Conservation (phyloP, 37 sponge, comb jelly and placozoan genomes). For the Theonella swinhoei region DNA sequence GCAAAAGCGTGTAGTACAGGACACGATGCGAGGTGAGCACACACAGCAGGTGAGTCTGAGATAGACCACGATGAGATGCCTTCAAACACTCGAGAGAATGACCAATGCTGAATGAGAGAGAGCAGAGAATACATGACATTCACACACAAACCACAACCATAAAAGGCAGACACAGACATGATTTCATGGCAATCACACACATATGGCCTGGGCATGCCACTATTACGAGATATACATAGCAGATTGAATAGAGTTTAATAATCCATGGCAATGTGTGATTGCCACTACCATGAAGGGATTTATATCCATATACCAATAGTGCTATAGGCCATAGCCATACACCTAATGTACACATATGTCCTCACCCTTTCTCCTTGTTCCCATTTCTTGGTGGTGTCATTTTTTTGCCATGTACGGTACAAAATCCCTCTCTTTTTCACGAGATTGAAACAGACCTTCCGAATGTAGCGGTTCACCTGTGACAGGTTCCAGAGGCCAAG, state of each 20-base stretch:
- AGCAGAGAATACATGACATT: no score
- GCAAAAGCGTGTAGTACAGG: background rate
- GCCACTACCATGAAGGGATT: no score
- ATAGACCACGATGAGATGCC: slow-evolving; percentile 5
- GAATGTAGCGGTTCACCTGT: slow-evolving; percentile 53
- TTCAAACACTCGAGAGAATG: slow-evolving; percentile 37
- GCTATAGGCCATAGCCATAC: background rate
- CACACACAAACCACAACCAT: no score
- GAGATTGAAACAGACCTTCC: slow-evolving; percentile 41
- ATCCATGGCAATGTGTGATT: no score
- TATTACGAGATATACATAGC: no score
- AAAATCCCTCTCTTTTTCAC: slow-evolving; percentile 52
- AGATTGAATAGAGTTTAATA: no score
- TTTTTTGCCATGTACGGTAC: slow-evolving; percentile 29
- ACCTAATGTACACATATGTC: background rate
- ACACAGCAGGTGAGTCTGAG: slow-evolving; percentile 1
- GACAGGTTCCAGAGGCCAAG: slow-evolving; percentile 62
- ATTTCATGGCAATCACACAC: no score
- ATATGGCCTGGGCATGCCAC: no score
- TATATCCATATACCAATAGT: background rate
- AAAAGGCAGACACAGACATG: no score
- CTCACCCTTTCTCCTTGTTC: background rate
- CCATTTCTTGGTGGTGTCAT: background rate
- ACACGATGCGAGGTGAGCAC: slow-evolving; percentile 53
- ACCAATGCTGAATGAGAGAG: slow-evolving; percentile 22